Percentiles rank a stretch among this genome's conserved stretches.
Conservation (phyloP, 2,797 vertebrate genomes). For the Ispidina picta region DNA sequence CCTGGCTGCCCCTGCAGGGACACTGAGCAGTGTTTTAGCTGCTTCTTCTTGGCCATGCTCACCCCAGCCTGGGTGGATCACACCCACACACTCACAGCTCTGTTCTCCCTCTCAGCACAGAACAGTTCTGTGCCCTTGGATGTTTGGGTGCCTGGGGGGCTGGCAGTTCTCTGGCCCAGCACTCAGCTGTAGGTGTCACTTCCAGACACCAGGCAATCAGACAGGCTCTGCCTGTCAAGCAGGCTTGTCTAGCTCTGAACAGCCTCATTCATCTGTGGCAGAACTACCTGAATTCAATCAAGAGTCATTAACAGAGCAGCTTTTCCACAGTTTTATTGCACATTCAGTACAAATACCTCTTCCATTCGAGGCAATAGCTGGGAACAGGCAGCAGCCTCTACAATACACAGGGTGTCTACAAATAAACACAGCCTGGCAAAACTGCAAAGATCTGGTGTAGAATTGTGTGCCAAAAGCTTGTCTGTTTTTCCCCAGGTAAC, state of each 20-base stretch:
- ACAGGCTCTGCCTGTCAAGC: background rate
- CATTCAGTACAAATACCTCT: background rate
- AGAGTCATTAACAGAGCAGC: background rate
- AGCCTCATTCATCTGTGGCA: background rate
- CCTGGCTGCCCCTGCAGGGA: background rate
- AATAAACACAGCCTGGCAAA: background rate
- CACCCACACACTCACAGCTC: background rate
- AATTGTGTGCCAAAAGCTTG: background rate
- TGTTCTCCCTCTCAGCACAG: background rate
- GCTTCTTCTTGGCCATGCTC: background rate
- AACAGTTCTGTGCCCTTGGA: background rate
- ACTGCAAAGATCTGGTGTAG: background rate
- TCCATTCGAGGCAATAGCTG: background rate
- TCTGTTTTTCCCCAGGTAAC: background rate
- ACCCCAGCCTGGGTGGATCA: background rate
- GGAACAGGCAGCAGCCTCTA: background rate
- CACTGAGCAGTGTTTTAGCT: background rate
- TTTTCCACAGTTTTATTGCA: slow-evolving; percentile 51
- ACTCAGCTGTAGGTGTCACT: background rate
- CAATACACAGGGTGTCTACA: background rate
- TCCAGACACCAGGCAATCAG: background rate
- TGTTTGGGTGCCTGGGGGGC: accelerated
- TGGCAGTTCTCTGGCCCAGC: background rate
- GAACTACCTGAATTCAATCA: background rate
- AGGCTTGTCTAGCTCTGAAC: background rate